phyloP scores from a whole-genome alignment of 2,113 vertebrate genomes.

The Tylochromis polylepis region DNA sequence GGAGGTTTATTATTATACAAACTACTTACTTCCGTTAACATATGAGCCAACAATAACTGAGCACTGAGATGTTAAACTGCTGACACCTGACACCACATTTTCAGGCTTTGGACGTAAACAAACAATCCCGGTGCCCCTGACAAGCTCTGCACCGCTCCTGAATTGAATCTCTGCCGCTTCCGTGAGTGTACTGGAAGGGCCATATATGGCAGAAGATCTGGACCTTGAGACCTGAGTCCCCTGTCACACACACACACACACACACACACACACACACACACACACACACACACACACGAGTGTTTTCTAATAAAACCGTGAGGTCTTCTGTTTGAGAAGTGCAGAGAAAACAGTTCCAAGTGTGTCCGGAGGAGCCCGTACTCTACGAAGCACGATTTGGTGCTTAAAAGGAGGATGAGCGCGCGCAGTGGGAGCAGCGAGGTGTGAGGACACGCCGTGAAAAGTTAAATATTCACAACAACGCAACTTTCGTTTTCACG shows the following conservation, averaged over 20 bases:
- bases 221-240: constrained; percentile 50
- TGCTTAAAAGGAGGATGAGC: not conserved
- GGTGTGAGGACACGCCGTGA: not conserved
- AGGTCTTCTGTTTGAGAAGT: not conserved
- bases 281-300: not conserved
- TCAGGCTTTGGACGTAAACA: not conserved
- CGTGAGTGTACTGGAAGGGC: not conserved
- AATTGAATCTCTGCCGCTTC: not conserved
- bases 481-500: constrained; percentile 13
- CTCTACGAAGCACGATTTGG: not conserved
- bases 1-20: not conserved
- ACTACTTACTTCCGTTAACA: not conserved
- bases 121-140: constrained; percentile 1
- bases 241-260: constrained; percentile 1
- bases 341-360: not conserved
- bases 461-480: not conserved
- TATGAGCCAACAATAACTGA: not conserved
- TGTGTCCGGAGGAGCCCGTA: not conserved
- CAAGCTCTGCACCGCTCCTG: not conserved
- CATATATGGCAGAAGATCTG: constrained; percentile 47
- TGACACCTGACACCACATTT: constrained; percentile 13
- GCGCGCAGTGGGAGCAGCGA: not conserved
- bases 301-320: not conserved
- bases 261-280: no score
- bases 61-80: not conserved